A percentile compares a stretch with the other conserved stretches of the same genome.
These are phyloP conservation scores for Pseudomyrmex dendroicus DNA, from an alignment of 1,140 invertebrate species.

Conservation along the genomic window DNA sequence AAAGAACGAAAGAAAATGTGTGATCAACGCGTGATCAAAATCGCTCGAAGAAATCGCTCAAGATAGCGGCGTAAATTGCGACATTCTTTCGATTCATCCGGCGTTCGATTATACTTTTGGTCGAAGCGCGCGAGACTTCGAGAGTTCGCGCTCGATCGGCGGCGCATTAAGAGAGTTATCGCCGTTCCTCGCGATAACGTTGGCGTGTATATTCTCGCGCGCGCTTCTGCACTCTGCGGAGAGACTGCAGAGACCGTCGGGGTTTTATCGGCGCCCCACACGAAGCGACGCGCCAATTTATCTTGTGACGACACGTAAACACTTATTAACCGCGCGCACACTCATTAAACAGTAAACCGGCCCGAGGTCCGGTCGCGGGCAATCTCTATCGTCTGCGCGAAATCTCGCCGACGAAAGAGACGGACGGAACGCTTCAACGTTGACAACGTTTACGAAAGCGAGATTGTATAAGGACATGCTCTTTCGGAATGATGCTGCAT, in stretches of 20 bases:
- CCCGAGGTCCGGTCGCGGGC: constrained; percentile 63
- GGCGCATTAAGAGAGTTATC: constrained; percentile 72
- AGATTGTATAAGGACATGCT: no score
- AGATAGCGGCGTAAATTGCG: no score
- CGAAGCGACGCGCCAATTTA: constrained; percentile 79
- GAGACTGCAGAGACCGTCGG: constrained; percentile 62
- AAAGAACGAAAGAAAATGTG: background rate
- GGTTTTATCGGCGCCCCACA: constrained; percentile 80
- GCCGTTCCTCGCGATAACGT: constrained; percentile 60
- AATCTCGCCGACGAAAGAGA: constrained; percentile 66
- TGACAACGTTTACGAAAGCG: no score
- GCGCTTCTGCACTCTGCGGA: constrained; percentile 75
- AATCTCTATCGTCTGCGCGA: constrained; percentile 65
- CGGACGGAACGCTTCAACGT: background rate
- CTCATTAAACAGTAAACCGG: constrained; percentile 76
- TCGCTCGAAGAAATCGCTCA: background rate
- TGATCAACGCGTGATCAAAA: background rate
- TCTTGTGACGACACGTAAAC: constrained; percentile 79
- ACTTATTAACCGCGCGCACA: constrained; percentile 78
- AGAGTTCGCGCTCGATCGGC: constrained; percentile 41
- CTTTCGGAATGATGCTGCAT: no score
- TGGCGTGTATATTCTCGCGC: constrained; percentile 32
- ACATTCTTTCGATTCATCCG: no score
- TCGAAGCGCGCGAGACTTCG: constrained; percentile 35
- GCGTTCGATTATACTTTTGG: constrained; percentile 9